A percentile compares a stretch with the other conserved stretches of the same genome.
Conservation (phyloP, 2,113 vertebrate species). For the Eudyptes chrysolophus region DNA sequence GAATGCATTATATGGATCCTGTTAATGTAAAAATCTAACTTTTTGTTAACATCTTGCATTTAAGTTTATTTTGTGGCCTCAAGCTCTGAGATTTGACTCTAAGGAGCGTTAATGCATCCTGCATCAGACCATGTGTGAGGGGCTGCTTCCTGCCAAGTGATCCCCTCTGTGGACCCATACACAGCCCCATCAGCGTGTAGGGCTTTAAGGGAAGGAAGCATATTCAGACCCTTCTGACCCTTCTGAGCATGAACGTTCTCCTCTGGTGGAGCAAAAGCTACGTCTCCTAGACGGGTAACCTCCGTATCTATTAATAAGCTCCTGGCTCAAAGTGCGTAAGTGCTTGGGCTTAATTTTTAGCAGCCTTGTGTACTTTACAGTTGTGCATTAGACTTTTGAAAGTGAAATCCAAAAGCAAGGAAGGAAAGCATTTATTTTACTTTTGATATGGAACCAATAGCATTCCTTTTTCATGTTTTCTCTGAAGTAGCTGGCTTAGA, state of each 20-base stretch:
- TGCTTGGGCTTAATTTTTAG: neutral
- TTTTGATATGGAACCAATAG: neutral
- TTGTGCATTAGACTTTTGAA: neutral
- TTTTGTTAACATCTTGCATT: neutral
- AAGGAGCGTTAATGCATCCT: neutral
- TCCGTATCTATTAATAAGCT: neutral
- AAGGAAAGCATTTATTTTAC: neutral
- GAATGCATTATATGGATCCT: slow-evolving; percentile 5
- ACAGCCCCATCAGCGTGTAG: neutral
- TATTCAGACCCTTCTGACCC: neutral
- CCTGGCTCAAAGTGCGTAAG: neutral
- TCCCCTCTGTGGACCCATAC: neutral
- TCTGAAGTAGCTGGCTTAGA: neutral
- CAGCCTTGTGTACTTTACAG: neutral
- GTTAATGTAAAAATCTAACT: slow-evolving; percentile 19
- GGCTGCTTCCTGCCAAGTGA: neutral
- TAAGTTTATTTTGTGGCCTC: neutral
- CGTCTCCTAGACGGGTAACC: neutral
- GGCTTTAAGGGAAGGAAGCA: neutral
- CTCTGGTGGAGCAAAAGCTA: neutral
- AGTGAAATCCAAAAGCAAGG: neutral
- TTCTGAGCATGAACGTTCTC: neutral
- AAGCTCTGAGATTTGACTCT: neutral
- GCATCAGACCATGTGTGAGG: neutral
- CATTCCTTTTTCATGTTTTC: neutral